Base-by-base conservation (phyloP, 2,888 invertebrate species). In the Apodemia mormo region DNA sequence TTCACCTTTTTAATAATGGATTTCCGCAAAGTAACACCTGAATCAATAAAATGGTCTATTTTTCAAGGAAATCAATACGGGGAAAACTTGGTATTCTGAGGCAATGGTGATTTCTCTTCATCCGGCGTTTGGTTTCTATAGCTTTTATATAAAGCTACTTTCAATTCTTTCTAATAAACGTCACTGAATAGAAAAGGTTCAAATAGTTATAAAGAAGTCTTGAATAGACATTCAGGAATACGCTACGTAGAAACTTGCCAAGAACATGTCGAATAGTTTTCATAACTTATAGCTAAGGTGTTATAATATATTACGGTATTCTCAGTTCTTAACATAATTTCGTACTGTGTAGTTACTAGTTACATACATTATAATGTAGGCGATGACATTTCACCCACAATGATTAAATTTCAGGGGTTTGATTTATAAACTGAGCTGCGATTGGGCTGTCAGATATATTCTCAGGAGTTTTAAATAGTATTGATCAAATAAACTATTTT, bases 331-430 rank as follows among this genome's bases (percentile, higher is more conserved):
- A 0, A 33, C 33, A 33, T 33, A 33, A 33, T 33, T 33, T 33
- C 33, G 33, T 33, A 33, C 4, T 3, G 33, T 33, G 33, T 33
- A 33, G 33, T 33, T 33, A 33, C 33, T 33, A 33, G 33, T 33
- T 33, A 33, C 33, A 33, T 33, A 33, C 33, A 33, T 33, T 33
- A 4, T 4, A 33, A 4, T 4, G 4, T 33, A 33, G 22, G 22
- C 22, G 22, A 22, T 22, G 22, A 22, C 22, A 22, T 22, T 22
- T 79, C 79, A 76, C 71, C 71, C 72, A 69, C 76, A 75, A 75
- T 78, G 78, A 79, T 78, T 78, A 78, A 77, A 78, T 78, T 77
- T 75, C 61, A 68, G 73, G 75, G 77, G 77, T 76, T 75, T 76
- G 78, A 80, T 79, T 79, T 77, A 79, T 78, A 76, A 76, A 61